Evolutionary conservation across 30 jellyfish, hydroid and myxozoan species (phyloP), one percentile per base, ranked within the genome.

Genomic region (Hydractinia echinata): DNA sequence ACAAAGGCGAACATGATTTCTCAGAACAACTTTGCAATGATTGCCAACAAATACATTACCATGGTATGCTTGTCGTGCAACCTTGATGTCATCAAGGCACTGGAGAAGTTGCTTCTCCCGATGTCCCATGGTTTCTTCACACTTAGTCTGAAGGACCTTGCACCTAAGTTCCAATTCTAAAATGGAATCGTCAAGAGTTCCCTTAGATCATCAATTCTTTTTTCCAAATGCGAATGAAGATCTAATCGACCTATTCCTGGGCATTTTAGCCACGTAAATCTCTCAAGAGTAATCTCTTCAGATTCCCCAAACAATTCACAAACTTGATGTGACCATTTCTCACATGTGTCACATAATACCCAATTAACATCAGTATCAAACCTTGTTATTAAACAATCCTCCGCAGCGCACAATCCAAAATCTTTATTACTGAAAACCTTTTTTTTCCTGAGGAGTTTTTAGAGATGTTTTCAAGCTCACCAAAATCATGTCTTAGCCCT

Each of bases 1-100:
- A 50, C 89, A 81, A 18, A 81, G 79, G 1, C 14, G 54, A 13
- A 4, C 66, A 54, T 70, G 56, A 49, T 82, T 19, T 82, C 52
- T 52, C 14, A 82, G 79, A 55, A 82, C 87, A 20, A 82, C 30
- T 72, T 83, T 83, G 68, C 87, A 83, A 55, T 82, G 89, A 56
- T 82, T 82, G n/a, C 89, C 89, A 39, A 82, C 87, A 69, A 82
- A 82, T 13, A 83, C 90, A 44, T 83, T 83, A 13, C 90, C 90
- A 55, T 83, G 90, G 73, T 72, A 83, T 19, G 90, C 90, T 55
- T 82, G 87, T 60, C 90, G 71, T 53, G 44, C 55, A 16, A 82
- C 90, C 78, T 52, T 79, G 77, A 30, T 30, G 44, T 30, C 44
- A 30, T 30, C 44, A 30, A 30, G 44, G 44, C 44, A 30, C 54